A percentile compares a stretch with the other conserved stretches of the same genome.
phyloP scores from a whole-genome alignment of 2,888 invertebrate species.

The Ectropis crepuscularia region DNA sequence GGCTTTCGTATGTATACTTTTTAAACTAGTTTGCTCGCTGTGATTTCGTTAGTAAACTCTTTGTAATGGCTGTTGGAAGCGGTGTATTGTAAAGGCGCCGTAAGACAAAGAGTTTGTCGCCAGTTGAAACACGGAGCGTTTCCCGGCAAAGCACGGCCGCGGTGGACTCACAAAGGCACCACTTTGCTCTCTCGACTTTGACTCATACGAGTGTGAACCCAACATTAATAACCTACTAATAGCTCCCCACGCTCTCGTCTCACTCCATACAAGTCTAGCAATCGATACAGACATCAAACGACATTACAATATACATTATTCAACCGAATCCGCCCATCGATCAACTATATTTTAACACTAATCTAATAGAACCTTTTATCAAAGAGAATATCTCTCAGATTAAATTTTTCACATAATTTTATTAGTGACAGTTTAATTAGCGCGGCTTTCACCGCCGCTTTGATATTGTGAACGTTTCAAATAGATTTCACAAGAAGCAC shows the following conservation, averaged over 20 bases:
- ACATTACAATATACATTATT: constrained; percentile 24
- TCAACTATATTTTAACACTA: constrained; percentile 45
- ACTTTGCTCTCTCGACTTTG: constrained; percentile 79
- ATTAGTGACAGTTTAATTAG: constrained; percentile 84
- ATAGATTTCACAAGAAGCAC: constrained; percentile 84
- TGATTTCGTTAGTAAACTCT: constrained; percentile 49
- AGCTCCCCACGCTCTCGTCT: constrained; percentile 49
- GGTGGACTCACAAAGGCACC: constrained; percentile 72
- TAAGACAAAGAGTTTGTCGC: constrained; percentile 75
- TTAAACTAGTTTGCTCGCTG: constrained; percentile 27
- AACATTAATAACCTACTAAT: constrained; percentile 79
- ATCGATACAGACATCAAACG: constrained; percentile 36
- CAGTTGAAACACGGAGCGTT: constrained; percentile 59
- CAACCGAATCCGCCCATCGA: constrained; percentile 12
- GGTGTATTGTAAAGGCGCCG: constrained; percentile 63
- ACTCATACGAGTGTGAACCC: constrained; percentile 72
- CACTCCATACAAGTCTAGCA: constrained; percentile 24
- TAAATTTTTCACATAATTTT: constrained; percentile 82
- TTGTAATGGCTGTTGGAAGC: constrained; percentile 46
- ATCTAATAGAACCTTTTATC: constrained; percentile 60
- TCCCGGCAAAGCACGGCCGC: constrained; percentile 53
- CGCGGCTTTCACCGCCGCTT: constrained; percentile 81
- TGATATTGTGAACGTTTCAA: constrained; percentile 83
- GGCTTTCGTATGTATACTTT: constrained; percentile 16
- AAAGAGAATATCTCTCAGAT: constrained; percentile 65